Percentiles rank a stretch among this genome's conserved stretches.
Conservation (phyloP, 2,888 invertebrate genomes). For the Torymus auratus region DNA sequence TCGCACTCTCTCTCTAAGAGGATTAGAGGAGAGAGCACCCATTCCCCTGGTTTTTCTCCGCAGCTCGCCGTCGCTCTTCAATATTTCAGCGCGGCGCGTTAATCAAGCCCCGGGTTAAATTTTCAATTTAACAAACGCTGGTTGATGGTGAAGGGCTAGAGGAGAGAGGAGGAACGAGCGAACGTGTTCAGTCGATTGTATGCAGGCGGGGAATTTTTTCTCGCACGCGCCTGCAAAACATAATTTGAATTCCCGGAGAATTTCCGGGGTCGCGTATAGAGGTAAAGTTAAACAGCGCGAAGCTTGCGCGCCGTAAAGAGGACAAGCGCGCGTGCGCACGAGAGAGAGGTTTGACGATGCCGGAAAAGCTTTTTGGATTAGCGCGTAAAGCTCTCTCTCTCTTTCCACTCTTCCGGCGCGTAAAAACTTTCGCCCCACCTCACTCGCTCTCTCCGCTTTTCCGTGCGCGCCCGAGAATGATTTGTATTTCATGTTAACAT, state of each 20-base stretch:
- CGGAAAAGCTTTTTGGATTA: constrained; percentile 57
- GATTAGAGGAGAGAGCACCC: constrained; percentile 44
- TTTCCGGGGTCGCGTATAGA: constrained; percentile 16
- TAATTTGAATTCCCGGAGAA: constrained; percentile 36
- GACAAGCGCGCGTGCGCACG: background rate
- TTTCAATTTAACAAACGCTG: constrained; percentile 39
- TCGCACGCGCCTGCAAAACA: background rate
- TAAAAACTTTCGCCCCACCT: background rate
- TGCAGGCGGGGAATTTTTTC: background rate
- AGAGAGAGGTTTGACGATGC: constrained; percentile 33
- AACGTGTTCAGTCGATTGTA: background rate
- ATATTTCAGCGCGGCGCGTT: constrained; percentile 30
- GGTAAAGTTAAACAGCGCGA: constrained; percentile 25
- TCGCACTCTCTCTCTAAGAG: constrained; percentile 48
- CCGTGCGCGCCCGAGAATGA: constrained; percentile 16
- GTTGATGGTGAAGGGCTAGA: too few species aligned
- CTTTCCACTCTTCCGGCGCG: constrained; percentile 35
- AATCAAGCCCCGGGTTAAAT: constrained; percentile 31
- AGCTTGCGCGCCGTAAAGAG: constrained; percentile 21
- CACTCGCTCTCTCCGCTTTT: constrained; percentile 53
- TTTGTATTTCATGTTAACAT: constrained; percentile 54
- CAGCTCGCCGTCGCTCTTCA: constrained; percentile 9
- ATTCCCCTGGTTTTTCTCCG: constrained; percentile 4
- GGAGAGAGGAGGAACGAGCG: background rate
- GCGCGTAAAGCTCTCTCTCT: constrained; percentile 42